A percentile compares a stretch with the other conserved stretches of the same genome.
phyloP scores from a whole-genome alignment of 2,113 vertebrate genomes.

The Dolichotis patagonum region DNA sequence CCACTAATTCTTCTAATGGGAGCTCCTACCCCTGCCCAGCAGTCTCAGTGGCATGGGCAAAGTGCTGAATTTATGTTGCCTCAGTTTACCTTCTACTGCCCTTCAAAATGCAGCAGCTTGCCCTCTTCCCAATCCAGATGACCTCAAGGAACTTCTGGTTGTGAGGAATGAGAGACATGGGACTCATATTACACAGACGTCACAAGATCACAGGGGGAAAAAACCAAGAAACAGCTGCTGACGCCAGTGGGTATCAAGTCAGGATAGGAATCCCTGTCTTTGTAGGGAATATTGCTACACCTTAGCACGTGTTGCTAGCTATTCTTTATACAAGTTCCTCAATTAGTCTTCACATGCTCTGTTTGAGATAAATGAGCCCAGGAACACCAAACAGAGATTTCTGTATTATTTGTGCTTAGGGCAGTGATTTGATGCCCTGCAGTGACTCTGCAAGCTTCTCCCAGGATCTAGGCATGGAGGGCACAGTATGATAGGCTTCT shows the following conservation, averaged over 20 bases:
- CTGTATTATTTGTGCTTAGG: not conserved
- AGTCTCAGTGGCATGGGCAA: not conserved
- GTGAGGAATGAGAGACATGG: not conserved
- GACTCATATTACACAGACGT: not conserved
- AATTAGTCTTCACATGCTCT: slow-evolving; percentile 56
- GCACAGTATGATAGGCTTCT: not conserved
- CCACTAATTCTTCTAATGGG: not conserved
- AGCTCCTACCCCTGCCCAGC: no score
- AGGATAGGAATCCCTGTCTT: not conserved
- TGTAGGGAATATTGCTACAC: slow-evolving; percentile 16
- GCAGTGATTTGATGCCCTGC: no score
- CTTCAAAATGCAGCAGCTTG: not conserved
- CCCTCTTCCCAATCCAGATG: not conserved
- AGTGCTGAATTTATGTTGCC: not conserved
- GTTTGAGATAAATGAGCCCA: not conserved
- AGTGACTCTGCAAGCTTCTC: not conserved
- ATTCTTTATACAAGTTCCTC: slow-evolving; percentile 67
- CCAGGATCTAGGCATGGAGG: not conserved
- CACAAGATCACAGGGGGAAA: not conserved
- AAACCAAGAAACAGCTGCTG: not conserved
- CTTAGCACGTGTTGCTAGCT: slow-evolving; percentile 49
- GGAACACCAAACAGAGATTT: not conserved
- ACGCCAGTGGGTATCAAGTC: not conserved
- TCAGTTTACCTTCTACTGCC: not conserved
- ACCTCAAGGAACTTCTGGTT: not conserved